phyloP scores from a whole-genome alignment of 2,888 invertebrate genomes.

The Drosophila meridiana region DNA sequence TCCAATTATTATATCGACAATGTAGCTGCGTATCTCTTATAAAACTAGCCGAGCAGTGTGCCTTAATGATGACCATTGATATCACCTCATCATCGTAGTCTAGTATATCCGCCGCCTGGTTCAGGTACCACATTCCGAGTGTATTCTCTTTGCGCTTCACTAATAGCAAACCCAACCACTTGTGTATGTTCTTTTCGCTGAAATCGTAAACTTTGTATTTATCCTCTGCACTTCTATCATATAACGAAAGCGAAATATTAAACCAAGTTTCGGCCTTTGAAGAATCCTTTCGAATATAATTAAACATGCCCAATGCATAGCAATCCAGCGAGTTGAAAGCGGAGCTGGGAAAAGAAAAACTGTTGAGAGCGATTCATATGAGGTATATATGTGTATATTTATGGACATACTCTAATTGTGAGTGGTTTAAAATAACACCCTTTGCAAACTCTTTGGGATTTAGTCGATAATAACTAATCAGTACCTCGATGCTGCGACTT shows the following conservation, averaged over 20 bases:
- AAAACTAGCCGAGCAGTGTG: slow-evolving; percentile 11
- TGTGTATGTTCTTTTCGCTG: background rate
- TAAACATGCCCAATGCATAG: slow-evolving; percentile 35
- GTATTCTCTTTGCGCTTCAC: slow-evolving; percentile 8
- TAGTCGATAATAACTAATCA: slow-evolving; percentile 31
- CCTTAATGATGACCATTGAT: background rate
- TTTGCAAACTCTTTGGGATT: slow-evolving; percentile 22
- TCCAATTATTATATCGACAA: slow-evolving; percentile 45
- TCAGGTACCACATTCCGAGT: slow-evolving; percentile 10
- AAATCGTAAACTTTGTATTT: slow-evolving; percentile 12
- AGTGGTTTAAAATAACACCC: slow-evolving; percentile 28
- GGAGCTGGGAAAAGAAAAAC: slow-evolving; percentile 8
- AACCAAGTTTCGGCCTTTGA: slow-evolving; percentile 37
- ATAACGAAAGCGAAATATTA: slow-evolving; percentile 19
- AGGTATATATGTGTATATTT: too few species aligned
- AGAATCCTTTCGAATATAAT: slow-evolving; percentile 3
- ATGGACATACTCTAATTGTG: slow-evolving; percentile 23
- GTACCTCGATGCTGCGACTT: slow-evolving; percentile 26
- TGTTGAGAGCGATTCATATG: too few species aligned
- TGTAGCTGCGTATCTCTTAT: slow-evolving; percentile 21
- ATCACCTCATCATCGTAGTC: background rate
- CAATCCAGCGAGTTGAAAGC: slow-evolving; percentile 36
- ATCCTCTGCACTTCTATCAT: background rate
- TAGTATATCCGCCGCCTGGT: background rate
- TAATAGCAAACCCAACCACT: slow-evolving; percentile 7